phyloP scores from a whole-genome alignment of 2,888 invertebrate species.

The Arrhopalites spinosus region DNA sequence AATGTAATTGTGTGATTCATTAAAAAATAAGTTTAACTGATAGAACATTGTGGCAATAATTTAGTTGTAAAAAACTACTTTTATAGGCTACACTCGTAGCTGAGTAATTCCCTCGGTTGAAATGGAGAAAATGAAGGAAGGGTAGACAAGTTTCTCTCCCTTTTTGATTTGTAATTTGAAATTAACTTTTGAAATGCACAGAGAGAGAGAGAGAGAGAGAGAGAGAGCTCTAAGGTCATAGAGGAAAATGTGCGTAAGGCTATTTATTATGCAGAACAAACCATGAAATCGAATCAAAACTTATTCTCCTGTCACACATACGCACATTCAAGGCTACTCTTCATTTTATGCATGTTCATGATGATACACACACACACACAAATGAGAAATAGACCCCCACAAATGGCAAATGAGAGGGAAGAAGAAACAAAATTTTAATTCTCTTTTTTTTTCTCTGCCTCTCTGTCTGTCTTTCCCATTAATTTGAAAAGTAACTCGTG shows the following conservation, averaged over 20 bases:
- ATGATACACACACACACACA: background rate
- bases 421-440: no score
- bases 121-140: background rate
- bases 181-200: no score
- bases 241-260: background rate
- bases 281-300: conserved; percentile 13
- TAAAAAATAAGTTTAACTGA: no score
- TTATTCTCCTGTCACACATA: background rate
- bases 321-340: background rate
- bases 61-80: no score
- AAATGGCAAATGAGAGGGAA: background rate
- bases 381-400: background rate
- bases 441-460: background rate
- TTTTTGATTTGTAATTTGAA: conserved; percentile 2
- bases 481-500: background rate
- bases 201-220: no score
- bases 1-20: no score
- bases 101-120: background rate
- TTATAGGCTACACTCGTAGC: no score
- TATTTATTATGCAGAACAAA: conserved; percentile 15
- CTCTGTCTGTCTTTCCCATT: background rate
- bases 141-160: background rate
- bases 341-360: background rate
- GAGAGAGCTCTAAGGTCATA: background rate
- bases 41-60: no score